Percentiles rank a stretch among this genome's conserved stretches.
These are phyloP conservation scores for Acropternis orthonyx DNA, from an alignment of 2,797 vertebrate species.

Conservation along the genomic window DNA sequence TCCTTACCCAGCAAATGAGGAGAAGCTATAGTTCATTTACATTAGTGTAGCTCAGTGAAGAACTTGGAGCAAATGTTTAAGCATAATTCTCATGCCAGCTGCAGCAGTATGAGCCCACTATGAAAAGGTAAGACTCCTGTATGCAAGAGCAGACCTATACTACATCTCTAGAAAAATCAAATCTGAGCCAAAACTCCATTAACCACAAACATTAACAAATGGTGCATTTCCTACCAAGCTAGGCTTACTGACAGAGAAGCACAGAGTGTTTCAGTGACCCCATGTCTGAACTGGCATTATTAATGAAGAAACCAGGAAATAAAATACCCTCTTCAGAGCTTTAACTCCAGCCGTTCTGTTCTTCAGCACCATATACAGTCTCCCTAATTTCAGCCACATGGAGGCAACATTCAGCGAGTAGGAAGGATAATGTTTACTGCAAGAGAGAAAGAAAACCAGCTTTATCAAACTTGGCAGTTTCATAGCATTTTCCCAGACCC, in stretches of 20 bases:
- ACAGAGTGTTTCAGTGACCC: not conserved
- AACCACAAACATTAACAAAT: not conserved
- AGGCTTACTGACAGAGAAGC: not conserved
- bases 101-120: not conserved
- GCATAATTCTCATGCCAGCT: not conserved
- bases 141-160: not conserved
- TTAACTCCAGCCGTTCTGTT: conserved; percentile 75
- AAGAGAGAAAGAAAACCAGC: conserved; percentile 13
- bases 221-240: not conserved
- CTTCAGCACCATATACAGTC: conserved; percentile 85
- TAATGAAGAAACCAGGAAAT: not conserved
- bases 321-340: conserved; percentile 88
- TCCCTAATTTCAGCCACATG: conserved; percentile 92
- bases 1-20: not conserved
- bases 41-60: not conserved
- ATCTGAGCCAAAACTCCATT: not conserved
- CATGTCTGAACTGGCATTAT: not conserved
- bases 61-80: not conserved
- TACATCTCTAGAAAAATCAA: not conserved
- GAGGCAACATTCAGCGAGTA: conserved; percentile 95
- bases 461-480: conserved; percentile 16
- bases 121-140: not conserved
- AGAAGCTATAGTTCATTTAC: not conserved
- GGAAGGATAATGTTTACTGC: conserved; percentile 88
- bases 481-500: not conserved